phyloP scores from a whole-genome alignment of 2,888 invertebrate species.

The Thereva unica region DNA sequence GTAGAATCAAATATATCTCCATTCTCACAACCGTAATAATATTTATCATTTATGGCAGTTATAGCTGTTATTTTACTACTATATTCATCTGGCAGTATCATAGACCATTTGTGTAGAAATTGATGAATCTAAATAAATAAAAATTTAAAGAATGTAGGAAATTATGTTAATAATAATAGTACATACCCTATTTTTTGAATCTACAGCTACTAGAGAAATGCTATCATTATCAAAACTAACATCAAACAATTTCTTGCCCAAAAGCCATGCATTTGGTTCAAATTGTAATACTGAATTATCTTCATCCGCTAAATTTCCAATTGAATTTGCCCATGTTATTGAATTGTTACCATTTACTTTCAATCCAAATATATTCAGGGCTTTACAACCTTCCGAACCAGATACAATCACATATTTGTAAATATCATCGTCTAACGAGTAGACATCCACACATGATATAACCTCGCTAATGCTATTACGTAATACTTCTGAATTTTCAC shows the following conservation, averaged over 20 bases:
- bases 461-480: constrained; percentile 53
- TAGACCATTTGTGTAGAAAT: constrained; percentile 50
- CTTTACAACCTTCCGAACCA: constrained; percentile 48
- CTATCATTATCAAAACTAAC: constrained; percentile 44
- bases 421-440: constrained; percentile 48
- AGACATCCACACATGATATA: constrained; percentile 54
- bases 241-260: constrained; percentile 49
- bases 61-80: constrained; percentile 48
- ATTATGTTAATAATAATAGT: not conserved
- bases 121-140: constrained; percentile 48
- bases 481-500: constrained; percentile 46
- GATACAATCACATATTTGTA: constrained; percentile 54
- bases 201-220: constrained; percentile 49
- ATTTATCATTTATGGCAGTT: constrained; percentile 44
- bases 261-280: constrained; percentile 51
- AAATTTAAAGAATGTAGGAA: constrained; percentile 9
- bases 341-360: constrained; percentile 43
- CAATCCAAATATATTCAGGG: constrained; percentile 52
- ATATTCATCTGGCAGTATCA: constrained; percentile 44
- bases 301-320: constrained; percentile 42
- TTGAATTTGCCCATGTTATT: constrained; percentile 50
- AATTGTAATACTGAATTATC: constrained; percentile 44
- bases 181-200: constrained; percentile 51
- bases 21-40: constrained; percentile 50
- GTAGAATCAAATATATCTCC: constrained; percentile 43